These are phyloP conservation scores for Drosophila yakuba DNA, from an alignment of 1,140 invertebrate genomes.

Conservation along the genomic window DNA sequence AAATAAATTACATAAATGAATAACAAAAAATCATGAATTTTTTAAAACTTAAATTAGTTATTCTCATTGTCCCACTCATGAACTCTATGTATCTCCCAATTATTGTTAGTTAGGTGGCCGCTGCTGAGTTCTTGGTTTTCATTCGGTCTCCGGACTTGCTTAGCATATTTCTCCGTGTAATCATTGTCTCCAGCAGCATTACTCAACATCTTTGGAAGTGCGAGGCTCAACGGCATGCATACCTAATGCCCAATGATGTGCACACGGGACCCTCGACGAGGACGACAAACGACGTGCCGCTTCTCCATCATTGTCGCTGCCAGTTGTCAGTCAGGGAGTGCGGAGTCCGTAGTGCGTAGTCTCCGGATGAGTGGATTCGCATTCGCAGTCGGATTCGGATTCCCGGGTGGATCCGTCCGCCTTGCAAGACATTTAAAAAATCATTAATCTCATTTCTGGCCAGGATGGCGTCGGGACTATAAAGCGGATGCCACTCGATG, in stretches of 20 bases:
- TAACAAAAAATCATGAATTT: too few relatives aligned
- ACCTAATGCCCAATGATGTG: constrained; percentile 80
- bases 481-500: constrained; percentile 15
- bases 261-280: constrained; percentile 48
- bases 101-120: too few relatives aligned
- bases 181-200: constrained; percentile 70
- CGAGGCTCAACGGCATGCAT: constrained; percentile 71
- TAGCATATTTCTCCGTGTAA: constrained; percentile 14
- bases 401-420: constrained; percentile 13
- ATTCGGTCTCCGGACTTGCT: too few relatives aligned
- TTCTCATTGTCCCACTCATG: too few relatives aligned
- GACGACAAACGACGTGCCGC: constrained; percentile 20
- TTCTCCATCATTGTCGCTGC: constrained; percentile 55
- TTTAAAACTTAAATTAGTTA: too few relatives aligned
- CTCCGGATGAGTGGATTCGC: constrained; percentile 22
- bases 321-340: constrained; percentile 44
- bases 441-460: constrained; percentile 57
- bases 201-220: constrained; percentile 65
- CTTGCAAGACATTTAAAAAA: constrained; percentile 57
- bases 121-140: too few relatives aligned
- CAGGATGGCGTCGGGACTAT: constrained; percentile 3
- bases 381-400: constrained; percentile 3
- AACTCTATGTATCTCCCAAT: too few relatives aligned
- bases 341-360: neutral
- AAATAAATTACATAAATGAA: too few relatives aligned